Percentiles rank a stretch among this genome's conserved stretches.
Conservation (phyloP, 92 coral and sea anemone genomes). For the Porites divaricata region DNA sequence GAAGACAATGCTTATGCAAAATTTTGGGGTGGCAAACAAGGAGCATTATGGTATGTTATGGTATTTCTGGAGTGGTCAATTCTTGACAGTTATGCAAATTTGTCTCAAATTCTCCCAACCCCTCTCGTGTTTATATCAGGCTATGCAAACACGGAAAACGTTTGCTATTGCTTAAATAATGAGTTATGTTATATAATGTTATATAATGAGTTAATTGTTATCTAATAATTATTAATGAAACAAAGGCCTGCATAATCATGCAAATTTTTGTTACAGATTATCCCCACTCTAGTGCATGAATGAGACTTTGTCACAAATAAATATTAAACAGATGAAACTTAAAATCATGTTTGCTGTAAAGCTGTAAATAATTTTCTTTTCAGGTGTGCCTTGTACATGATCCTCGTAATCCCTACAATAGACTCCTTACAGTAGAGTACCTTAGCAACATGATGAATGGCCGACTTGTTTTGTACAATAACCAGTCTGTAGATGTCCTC, state of each 20-base stretch:
- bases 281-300: not conserved
- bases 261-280: not conserved
- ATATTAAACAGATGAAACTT: not conserved
- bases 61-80: too few species aligned
- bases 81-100: too few species aligned
- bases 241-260: not conserved
- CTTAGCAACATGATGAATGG: conserved; percentile 92
- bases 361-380: not conserved
- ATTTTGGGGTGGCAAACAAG: too few species aligned
- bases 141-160: too few species aligned
- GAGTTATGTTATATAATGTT: too few species aligned
- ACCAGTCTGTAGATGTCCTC: conserved; percentile 86
- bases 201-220: too few species aligned
- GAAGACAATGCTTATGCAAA: too few species aligned
- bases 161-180: too few species aligned
- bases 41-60: too few species aligned
- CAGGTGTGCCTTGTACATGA: conserved; percentile 95
- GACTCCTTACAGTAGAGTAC: conserved; percentile 89
- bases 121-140: too few species aligned
- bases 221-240: too few species aligned
- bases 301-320: not conserved
- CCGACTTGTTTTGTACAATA: conserved; percentile 72
- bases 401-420: conserved; percentile 89
- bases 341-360: not conserved
- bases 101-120: too few species aligned